Conservation (phyloP, 2,113 vertebrate genomes). For the Varanus salvator region DNA sequence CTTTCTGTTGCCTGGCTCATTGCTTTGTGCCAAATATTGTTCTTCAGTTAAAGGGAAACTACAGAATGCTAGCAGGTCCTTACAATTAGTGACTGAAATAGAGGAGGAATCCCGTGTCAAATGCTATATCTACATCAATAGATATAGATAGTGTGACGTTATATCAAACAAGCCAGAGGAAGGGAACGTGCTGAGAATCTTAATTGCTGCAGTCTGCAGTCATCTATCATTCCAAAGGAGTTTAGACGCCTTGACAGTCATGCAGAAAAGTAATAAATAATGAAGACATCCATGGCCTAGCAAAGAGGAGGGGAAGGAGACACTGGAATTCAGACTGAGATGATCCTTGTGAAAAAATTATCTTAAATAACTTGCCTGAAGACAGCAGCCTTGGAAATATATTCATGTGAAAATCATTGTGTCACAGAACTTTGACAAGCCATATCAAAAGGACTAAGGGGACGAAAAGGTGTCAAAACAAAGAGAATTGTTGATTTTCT, state of each 20-base stretch:
- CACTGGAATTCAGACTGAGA: conserved; percentile 38
- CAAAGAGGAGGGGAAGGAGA: conserved; percentile 22
- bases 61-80: conserved; percentile 31
- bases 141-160: background rate
- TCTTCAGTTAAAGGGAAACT: conserved; percentile 48
- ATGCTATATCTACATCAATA: background rate
- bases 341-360: conserved; percentile 33
- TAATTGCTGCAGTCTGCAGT: conserved; percentile 51
- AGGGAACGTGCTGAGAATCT: conserved; percentile 53
- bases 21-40: conserved; percentile 48
- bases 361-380: conserved; percentile 51
- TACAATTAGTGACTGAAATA: conserved; percentile 69
- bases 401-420: conserved; percentile 58
- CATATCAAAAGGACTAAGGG: conserved; percentile 41
- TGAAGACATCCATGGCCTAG: conserved; percentile 41
- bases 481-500: conserved; percentile 61
- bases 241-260: conserved; percentile 41
- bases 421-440: conserved; percentile 48
- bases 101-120: conserved; percentile 48
- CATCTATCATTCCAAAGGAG: conserved; percentile 35
- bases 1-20: conserved; percentile 26
- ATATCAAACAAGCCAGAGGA: conserved; percentile 51
- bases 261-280: conserved; percentile 46
- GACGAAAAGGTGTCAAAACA: conserved; percentile 58
- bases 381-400: conserved; percentile 34